Percentiles rank a stretch among this genome's conserved stretches.
These are phyloP conservation scores for Pseudomyrmex cubaensis DNA, from an alignment of 1,140 invertebrate species.

Conservation along the genomic window DNA sequence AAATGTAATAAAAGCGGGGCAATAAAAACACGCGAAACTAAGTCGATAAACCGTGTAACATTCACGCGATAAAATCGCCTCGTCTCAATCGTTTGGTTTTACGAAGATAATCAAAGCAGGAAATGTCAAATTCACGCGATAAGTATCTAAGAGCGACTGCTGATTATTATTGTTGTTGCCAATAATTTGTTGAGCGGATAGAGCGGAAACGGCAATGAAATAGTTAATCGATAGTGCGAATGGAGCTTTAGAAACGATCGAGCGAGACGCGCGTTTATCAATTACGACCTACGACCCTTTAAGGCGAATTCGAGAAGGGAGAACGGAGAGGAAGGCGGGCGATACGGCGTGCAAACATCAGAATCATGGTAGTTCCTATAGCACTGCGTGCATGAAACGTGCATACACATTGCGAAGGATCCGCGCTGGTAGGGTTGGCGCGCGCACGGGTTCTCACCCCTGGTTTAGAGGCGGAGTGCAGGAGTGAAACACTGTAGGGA, in stretches of 20 bases:
- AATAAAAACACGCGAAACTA: background rate
- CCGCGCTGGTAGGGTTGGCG: conserved; percentile 42
- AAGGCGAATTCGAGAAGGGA: conserved; percentile 7
- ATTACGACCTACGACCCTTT: conserved; percentile 27
- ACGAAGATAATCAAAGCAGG: too few relatives aligned
- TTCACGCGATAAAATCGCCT: too few relatives aligned
- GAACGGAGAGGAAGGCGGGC: conserved; percentile 15
- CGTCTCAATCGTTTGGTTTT: too few relatives aligned
- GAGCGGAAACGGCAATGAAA: too few relatives aligned
- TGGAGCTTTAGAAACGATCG: conserved; percentile 26
- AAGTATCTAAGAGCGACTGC: too few relatives aligned
- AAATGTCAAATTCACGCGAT: too few relatives aligned
- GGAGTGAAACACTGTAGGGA: conserved; percentile 40
- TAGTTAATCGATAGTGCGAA: background rate
- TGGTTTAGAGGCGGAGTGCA: conserved; percentile 26
- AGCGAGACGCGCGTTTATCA: conserved; percentile 4
- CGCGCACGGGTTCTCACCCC: background rate
- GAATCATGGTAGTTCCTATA: conserved; percentile 63
- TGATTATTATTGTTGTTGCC: too few relatives aligned
- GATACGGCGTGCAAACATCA: conserved; percentile 54
- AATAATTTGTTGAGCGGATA: too few relatives aligned
- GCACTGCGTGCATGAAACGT: conserved; percentile 34
- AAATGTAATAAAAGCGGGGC: conserved; percentile 1
- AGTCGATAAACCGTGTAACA: too few relatives aligned
- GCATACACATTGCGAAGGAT: conserved; percentile 58